Evolutionary conservation across 2,888 invertebrate species (phyloP).

Genomic region (Chloromyia formosa): DNA sequence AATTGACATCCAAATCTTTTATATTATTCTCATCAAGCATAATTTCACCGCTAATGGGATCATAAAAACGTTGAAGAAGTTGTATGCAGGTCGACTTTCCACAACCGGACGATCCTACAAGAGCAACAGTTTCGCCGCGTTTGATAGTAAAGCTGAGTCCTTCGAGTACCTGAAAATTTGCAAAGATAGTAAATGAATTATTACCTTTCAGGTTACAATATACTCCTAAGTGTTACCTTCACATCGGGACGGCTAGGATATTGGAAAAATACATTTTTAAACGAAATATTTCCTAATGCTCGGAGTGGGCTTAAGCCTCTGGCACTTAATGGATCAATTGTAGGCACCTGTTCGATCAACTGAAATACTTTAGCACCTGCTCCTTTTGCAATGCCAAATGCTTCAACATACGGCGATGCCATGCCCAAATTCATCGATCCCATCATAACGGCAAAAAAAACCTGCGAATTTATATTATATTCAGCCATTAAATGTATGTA

Average conservation of each 20-base stretch:
- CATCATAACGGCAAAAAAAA: slow-evolving; percentile 64
- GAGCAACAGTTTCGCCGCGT: slow-evolving; percentile 78
- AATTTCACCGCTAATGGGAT: slow-evolving; percentile 72
- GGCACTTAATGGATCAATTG: slow-evolving; percentile 75
- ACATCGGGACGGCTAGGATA: slow-evolving; percentile 84
- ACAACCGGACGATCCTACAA: slow-evolving; percentile 78
- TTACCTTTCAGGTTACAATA: too few species aligned
- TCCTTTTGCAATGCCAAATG: slow-evolving; percentile 81
- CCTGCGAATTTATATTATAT: slow-evolving; percentile 49
- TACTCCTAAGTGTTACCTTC: slow-evolving; percentile 68
- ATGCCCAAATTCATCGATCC: slow-evolving; percentile 78
- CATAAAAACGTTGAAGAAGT: slow-evolving; percentile 78
- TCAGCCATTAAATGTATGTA: neutral
- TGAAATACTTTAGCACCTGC: slow-evolving; percentile 80
- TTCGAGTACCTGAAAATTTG: slow-evolving; percentile 55
- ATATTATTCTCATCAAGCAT: slow-evolving; percentile 74
- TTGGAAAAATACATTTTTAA: slow-evolving; percentile 77
- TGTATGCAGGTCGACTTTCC: slow-evolving; percentile 83
- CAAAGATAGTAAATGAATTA: too few species aligned
- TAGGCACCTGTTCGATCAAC: slow-evolving; percentile 78
- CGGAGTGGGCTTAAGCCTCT: slow-evolving; percentile 69
- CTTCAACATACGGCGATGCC: slow-evolving; percentile 82
- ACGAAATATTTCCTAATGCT: slow-evolving; percentile 74
- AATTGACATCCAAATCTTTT: slow-evolving; percentile 77
- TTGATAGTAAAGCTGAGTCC: slow-evolving; percentile 73